A percentile compares a stretch with the other conserved stretches of the same genome.
Evolutionary conservation across 2,888 invertebrate species (phyloP).

Genomic region (Plusia festucae): DNA sequence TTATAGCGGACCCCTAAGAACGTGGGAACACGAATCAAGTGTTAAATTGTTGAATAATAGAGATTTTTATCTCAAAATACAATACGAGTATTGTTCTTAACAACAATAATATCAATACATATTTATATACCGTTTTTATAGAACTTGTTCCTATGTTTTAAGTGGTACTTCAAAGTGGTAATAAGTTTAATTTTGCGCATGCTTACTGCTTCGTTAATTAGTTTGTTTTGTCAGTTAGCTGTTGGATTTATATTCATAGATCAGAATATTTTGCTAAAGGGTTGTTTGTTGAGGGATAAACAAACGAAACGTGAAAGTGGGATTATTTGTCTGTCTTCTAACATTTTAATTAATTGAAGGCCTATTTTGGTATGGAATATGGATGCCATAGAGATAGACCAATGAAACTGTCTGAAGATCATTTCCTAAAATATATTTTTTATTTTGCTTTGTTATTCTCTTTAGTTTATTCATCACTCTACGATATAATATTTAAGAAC

Average conservation of each 20-base stretch:
- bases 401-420: no score
- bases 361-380: background rate
- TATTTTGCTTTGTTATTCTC: no score
- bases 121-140: constrained; percentile 39
- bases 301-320: background rate
- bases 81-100: constrained; percentile 48
- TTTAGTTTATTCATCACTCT: no score
- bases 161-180: constrained; percentile 5
- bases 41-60: constrained; percentile 46
- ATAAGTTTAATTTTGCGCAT: constrained; percentile 12
- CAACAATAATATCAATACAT: constrained; percentile 35
- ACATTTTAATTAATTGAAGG: background rate
- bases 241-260: constrained; percentile 6
- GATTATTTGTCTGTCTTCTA: background rate
- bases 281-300: constrained; percentile 2
- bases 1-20: constrained; percentile 17
- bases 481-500: no score
- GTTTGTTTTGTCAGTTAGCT: constrained; percentile 10
- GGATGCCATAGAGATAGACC: no score
- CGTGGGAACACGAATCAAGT: constrained; percentile 52
- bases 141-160: constrained; percentile 18
- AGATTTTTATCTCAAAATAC: constrained; percentile 45
- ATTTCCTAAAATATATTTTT: no score
- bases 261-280: constrained; percentile 1
- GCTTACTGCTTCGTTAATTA: constrained; percentile 30